A percentile compares a stretch with the other conserved stretches of the same genome.
These are phyloP conservation scores for Heliocidaris tuberculata DNA, from an alignment of 35 echinoderm and acorn worm genomes.

Conservation along the genomic window DNA sequence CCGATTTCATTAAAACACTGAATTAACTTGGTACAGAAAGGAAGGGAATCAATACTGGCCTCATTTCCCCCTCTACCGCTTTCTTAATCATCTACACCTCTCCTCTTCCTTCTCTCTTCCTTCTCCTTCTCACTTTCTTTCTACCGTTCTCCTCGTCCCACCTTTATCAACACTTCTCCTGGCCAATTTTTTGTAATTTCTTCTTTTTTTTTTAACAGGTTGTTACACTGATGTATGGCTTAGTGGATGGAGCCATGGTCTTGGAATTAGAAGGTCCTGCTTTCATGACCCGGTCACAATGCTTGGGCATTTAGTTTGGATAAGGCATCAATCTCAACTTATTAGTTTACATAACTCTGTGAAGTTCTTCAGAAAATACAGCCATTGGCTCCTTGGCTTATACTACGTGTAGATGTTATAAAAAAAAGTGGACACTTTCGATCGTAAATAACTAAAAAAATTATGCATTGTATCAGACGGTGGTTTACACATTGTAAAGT, in stretches of 20 bases:
- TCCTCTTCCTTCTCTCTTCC: neutral
- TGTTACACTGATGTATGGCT: neutral
- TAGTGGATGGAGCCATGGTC: neutral
- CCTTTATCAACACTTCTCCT: neutral
- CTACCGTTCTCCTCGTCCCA: neutral
- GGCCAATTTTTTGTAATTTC: neutral
- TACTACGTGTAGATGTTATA: no score
- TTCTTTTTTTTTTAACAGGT: neutral
- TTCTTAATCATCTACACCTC: neutral
- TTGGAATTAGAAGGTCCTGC: neutral
- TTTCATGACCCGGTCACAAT: neutral
- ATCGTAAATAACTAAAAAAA: no score
- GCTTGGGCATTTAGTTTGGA: neutral
- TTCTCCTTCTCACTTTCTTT: neutral
- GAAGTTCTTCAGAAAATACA: no score
- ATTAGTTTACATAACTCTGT: no score
- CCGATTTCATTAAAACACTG: constrained; percentile 34
- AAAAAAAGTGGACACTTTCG: no score
- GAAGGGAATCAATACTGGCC: constrained; percentile 27
- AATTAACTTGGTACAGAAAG: constrained; percentile 31
- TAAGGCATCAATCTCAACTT: neutral
- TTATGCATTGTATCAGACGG: no score
- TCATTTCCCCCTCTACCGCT: constrained; percentile 12
- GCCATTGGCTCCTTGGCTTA: neutral
- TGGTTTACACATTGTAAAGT: no score